Evolutionary conservation across 2,113 vertebrate species (phyloP), one percentile per base, ranked within the genome.

Genomic region (Burhinus oedicnemus): DNA sequence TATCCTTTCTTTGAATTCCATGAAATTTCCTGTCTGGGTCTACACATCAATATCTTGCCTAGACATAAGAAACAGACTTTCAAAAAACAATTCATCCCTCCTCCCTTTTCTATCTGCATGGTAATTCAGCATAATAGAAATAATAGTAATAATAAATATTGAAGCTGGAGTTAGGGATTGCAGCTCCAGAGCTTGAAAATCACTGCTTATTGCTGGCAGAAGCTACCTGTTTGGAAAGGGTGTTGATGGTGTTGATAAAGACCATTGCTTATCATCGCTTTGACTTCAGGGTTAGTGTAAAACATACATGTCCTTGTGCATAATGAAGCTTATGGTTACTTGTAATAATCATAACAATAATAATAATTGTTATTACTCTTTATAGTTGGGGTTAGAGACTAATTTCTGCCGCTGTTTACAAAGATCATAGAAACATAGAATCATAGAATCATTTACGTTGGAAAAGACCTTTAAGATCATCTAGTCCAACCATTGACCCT

Each of bases 1-100:
- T 82, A 96, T 94, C 87, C 66, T 88, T 77, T 38, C 62, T 96
- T 93, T 93, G 91, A 96, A 95, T 96, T 96, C 84, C 62, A 83
- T 62, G 75, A 93, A 85, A 89, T 95, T 95, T 97, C 71, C 84
- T 95, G 71, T 83, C 42, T 90, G 62, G 66, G 36, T 92, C 82
- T 93, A 45, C 34, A 54, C 75, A 80, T 93, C 70, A 85, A 18
- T 96, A 94, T 94, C 90, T 96, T 74, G 54, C 90, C 34, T 29
- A 90, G 83, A 80, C 87, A 60, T 87, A 87, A 96, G 91, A 89
- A 65, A 29, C 57, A 87, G 25, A 29, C 60, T 88, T 90, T 90
- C 74, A 86, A 47, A 47, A 96, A 93, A 58, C 84, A 96, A 88
- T 77, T 69, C 3, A 54, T 77, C 62, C 49, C 40, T 87, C 36